A percentile compares a stretch with the other conserved stretches of the same genome.
Evolutionary conservation across 2,113 vertebrate species (phyloP).

Genomic region (Pseudopodoces humilis): DNA sequence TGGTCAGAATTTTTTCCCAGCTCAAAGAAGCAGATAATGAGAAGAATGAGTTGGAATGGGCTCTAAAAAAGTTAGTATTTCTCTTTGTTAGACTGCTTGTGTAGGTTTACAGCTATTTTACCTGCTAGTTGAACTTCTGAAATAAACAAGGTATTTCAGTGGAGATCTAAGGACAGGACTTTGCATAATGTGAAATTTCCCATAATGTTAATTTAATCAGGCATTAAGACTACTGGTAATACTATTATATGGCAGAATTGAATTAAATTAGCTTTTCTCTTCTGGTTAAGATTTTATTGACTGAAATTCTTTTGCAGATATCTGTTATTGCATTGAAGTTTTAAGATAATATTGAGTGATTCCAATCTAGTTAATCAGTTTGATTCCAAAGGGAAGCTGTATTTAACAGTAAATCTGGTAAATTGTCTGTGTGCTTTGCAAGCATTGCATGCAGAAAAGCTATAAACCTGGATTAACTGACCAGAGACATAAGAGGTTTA

Average conservation of each 20-base stretch:
- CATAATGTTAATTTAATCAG: background rate
- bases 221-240: background rate
- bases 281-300: background rate
- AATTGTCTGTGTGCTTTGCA: background rate
- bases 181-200: background rate
- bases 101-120: background rate
- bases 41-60: slow-evolving; percentile 84
- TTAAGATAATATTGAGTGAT: background rate
- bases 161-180: background rate
- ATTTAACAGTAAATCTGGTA: background rate
- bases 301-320: background rate
- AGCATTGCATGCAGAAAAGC: background rate
- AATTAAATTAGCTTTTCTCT: background rate
- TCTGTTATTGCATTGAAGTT: background rate
- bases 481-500: background rate
- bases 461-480: background rate
- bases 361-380: background rate
- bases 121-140: background rate
- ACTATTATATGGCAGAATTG: background rate
- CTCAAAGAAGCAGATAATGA: slow-evolving; percentile 89
- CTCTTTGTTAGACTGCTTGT: background rate
- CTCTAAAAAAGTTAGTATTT: slow-evolving; percentile 81
- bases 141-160: background rate
- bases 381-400: background rate
- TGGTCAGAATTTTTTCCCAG: slow-evolving; percentile 84